phyloP scores from a whole-genome alignment of 2,888 invertebrate genomes.

The Morpho achilles region DNA sequence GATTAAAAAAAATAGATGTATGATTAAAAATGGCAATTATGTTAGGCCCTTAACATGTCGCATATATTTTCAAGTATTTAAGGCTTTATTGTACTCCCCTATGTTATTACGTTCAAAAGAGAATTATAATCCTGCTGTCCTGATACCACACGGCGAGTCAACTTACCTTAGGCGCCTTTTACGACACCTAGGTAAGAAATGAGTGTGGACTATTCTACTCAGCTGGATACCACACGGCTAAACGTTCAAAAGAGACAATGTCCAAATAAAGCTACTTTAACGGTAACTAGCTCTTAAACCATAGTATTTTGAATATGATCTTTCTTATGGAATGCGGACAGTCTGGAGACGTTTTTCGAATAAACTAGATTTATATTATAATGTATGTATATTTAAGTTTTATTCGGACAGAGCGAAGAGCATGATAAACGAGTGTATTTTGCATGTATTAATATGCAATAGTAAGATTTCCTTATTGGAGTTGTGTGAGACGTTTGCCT shows the following conservation, averaged over 20 bases:
- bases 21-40: too few relatives aligned
- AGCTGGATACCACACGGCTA: too few relatives aligned
- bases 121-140: too few relatives aligned
- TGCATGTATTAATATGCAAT: constrained; percentile 40
- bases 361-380: constrained; percentile 6
- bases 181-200: too few relatives aligned
- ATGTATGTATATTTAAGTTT: too few relatives aligned
- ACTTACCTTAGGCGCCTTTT: too few relatives aligned
- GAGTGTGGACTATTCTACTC: too few relatives aligned
- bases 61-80: background rate
- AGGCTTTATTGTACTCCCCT: too few relatives aligned
- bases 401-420: constrained; percentile 27
- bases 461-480: constrained; percentile 38
- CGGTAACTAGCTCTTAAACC: background rate
- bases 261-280: background rate
- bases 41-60: background rate
- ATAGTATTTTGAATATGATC: constrained; percentile 5
- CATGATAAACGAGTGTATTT: constrained; percentile 30
- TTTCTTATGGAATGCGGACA: constrained; percentile 1
- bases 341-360: constrained; percentile 5
- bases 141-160: too few relatives aligned
- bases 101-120: too few relatives aligned
- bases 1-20: too few relatives aligned
- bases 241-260: background rate
- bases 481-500: constrained; percentile 46